Evolutionary conservation across 2,888 invertebrate species (phyloP), one percentile per base, ranked within the genome.

Genomic region (Lymantria dispar): DNA sequence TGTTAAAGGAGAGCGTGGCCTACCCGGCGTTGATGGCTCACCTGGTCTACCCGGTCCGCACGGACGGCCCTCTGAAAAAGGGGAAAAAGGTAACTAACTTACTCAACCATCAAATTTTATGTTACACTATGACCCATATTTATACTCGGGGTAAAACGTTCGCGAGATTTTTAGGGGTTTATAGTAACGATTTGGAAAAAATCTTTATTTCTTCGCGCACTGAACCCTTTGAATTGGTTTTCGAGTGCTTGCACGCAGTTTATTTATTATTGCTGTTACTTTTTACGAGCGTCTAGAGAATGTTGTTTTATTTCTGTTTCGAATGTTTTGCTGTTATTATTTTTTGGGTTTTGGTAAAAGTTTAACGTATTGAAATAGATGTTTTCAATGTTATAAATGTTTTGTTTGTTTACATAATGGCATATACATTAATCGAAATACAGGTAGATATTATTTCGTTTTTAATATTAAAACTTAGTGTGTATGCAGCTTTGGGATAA

Each of bases 61-160:
- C 85, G 80, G 93, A 70, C 80, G 90, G 61, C 94, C 95, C 47
- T 95, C 95, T 9, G 94, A 94, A 73, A 96, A 95, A 82, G 96
- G 96, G 52, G 95, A 94, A 70, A 95, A 95, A 85, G 94, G 94
- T 78, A 93, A 92, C 74, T 70, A 80, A 83, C 75, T 79, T 80
- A 86, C 84, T 88, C 80, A 80, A 82, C 87, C 88, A 87, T 89
- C 83, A 90, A 91, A 87, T 89, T 90, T 90, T 89, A 91, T 89
- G 86, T 83, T 83, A 73, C 82, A 80, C 83, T 83, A 83, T 85
- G 82, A 83, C 83, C 84, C 78, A 83, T 87, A 89, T 89, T 89
- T 89, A 88, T 85, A 76, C 80, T 74, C 57, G 70, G 72, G 72
- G 72, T 72, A 83, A 83, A 83, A 75, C 81, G 83, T 83, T 86